Evolutionary conservation across 2,797 vertebrate species (phyloP).

Genomic region (Urocyon cinereoargenteus): DNA sequence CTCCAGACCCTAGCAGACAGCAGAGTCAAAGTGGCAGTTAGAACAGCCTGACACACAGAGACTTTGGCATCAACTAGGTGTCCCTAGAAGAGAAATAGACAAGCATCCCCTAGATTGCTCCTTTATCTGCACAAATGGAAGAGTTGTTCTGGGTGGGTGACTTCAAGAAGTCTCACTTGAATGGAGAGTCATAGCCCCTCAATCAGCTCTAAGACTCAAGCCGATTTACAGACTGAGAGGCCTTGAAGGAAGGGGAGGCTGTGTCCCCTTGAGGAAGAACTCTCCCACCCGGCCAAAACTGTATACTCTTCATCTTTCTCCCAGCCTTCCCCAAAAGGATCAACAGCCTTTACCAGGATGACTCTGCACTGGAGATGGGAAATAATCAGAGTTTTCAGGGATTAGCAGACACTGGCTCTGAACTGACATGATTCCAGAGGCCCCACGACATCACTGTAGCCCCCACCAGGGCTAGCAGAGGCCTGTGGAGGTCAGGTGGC

Average conservation of each 20-base stretch:
- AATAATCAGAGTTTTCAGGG: not conserved
- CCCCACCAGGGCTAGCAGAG: rapidly evolving
- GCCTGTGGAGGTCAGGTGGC: not conserved
- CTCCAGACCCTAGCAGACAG: not conserved
- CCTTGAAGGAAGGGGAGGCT: not conserved
- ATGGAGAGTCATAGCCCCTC: not conserved
- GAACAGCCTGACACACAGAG: not conserved
- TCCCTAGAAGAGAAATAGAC: not conserved
- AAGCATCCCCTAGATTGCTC: not conserved
- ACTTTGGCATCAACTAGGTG: not conserved
- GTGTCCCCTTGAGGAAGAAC: not conserved
- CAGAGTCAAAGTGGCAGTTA: not conserved
- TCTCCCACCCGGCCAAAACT: not conserved
- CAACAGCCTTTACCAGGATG: not conserved
- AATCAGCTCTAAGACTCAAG: not conserved
- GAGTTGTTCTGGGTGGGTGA: not conserved
- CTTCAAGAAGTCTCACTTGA: not conserved
- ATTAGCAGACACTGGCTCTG: not conserved
- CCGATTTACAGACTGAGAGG: not conserved
- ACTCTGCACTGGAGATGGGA: not conserved
- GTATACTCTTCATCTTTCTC: not conserved
- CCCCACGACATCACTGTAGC: not conserved
- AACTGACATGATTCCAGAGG: not conserved
- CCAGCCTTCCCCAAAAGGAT: not conserved
- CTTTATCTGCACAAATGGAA: not conserved